These are phyloP conservation scores for human (Homo sapiens) DNA, from an alignment of 2,113 vertebrate species.

Conservation along the genomic window DNA sequence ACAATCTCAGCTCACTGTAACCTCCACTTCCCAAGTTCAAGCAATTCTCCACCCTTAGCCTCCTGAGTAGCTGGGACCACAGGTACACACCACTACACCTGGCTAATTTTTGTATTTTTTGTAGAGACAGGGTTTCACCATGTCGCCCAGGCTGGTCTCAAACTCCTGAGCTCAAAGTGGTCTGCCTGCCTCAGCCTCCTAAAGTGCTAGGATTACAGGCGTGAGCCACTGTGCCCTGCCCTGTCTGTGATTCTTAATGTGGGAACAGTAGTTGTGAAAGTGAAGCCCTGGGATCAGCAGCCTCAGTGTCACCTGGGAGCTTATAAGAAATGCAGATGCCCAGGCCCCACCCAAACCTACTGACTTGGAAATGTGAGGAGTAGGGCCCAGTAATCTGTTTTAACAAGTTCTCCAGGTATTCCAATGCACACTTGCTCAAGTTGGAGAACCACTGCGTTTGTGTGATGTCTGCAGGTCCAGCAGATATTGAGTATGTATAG, in stretches of 20 bases:
- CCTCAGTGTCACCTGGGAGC: neutral
- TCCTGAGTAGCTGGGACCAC: no score
- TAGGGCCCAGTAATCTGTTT: accelerated
- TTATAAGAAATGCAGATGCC: neutral
- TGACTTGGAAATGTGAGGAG: neutral
- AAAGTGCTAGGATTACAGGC: no score
- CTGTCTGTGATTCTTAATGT: neutral
- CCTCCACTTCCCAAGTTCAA: no score
- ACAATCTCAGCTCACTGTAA: no score
- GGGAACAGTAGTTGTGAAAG: neutral
- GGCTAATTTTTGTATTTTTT: no score
- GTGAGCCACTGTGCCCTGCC: neutral
- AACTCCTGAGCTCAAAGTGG: no score
- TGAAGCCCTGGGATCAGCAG: neutral
- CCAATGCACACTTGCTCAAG: accelerated
- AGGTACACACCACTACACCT: no score
- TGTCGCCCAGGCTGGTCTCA: no score
- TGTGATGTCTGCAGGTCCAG: neutral
- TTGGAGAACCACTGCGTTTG: neutral
- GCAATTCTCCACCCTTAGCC: no score
- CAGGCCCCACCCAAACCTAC: neutral
- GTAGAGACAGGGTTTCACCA: no score
- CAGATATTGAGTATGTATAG: neutral
- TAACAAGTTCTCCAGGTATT: neutral
- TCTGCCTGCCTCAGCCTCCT: no score